Evolutionary conservation across 2,113 vertebrate genomes (phyloP), one percentile per base, ranked within the genome.

Genomic region (Thunnus thynnus): DNA sequence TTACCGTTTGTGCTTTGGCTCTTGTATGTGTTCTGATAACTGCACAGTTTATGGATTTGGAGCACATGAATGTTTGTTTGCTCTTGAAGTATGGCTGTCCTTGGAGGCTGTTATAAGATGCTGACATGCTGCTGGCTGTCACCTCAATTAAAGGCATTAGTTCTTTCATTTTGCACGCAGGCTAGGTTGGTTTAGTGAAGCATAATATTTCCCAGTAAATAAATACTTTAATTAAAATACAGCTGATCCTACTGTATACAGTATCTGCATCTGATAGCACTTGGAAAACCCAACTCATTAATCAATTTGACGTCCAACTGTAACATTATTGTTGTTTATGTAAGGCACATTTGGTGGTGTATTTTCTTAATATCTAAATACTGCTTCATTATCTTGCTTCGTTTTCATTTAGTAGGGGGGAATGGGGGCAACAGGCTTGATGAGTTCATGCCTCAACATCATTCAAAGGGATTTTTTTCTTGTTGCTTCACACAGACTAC

Each of bases 51-150:
- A 76, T 64, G 54, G n/a, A 57, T 72, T 51, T 76, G 17, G 51
- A 72, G 69, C 3, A 0, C 27, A 72, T 61, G 14, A 58, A 50
- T 82, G 54, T 73, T 46, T 80, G 62, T 74, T 73, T 74, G 14
- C 78, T 74, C 27, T 72, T 52, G 48, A 64, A 83, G 46, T 46
- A 41, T 27, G 13, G 9, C 13, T 69, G 60, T 76, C 76, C 63
- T 69, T 69, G 27, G 76, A 57, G 69, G 27, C 17, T 17, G 2
- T 70, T 71, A 41, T 27, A 68, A 81, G 62, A 84, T 56, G 67
- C 52, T 57, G 61, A 60, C 78, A 76, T 51, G 74, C 78, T 81
- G 70, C 78, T 69, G 71, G 84, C 78, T 84, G 78, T 89, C 84
- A 84, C 52, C 67, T 66, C 17, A 17, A 76, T 80, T 76, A 71